phyloP scores from a whole-genome alignment of 64 coral and sea anemone genomes.

The Montipora capricornis region DNA sequence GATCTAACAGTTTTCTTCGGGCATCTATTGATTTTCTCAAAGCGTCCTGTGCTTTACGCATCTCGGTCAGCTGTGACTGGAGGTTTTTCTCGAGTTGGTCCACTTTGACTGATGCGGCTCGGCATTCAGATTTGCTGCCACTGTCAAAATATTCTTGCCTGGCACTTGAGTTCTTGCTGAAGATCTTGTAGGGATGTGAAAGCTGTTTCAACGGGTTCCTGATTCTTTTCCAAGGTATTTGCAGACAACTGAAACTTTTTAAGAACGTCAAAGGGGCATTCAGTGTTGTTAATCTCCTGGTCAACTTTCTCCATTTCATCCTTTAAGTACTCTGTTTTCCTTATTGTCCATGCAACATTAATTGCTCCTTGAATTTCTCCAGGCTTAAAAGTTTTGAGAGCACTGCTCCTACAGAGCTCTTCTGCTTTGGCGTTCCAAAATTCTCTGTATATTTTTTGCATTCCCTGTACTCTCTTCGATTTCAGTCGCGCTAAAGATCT shows the following conservation, averaged over 20 bases:
- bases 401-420: conserved; percentile 43
- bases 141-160: conserved; percentile 5
- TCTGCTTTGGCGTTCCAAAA: conserved; percentile 59
- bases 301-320: conserved; percentile 30
- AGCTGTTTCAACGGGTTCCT: conserved; percentile 7
- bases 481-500: conserved; percentile 46
- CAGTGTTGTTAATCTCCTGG: background rate
- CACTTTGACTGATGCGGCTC: background rate
- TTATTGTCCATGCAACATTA: conserved; percentile 50
- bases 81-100: conserved; percentile 12
- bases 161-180: conserved; percentile 1
- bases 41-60: conserved; percentile 44
- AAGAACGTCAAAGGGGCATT: background rate
- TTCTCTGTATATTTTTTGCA: conserved; percentile 52
- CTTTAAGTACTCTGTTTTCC: conserved; percentile 44
- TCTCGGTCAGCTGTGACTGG: conserved; percentile 11
- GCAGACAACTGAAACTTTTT: conserved; percentile 12
- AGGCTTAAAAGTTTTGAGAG: conserved; percentile 47
- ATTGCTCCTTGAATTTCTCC: conserved; percentile 59
- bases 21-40: conserved; percentile 27
- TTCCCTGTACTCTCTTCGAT: conserved; percentile 37
- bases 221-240: conserved; percentile 28
- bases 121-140: background rate
- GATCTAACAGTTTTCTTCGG: conserved; percentile 2
- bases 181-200: background rate